These are phyloP conservation scores for Drosophila pallidifrons DNA, from an alignment of 1,140 invertebrate genomes.

Conservation along the genomic window DNA sequence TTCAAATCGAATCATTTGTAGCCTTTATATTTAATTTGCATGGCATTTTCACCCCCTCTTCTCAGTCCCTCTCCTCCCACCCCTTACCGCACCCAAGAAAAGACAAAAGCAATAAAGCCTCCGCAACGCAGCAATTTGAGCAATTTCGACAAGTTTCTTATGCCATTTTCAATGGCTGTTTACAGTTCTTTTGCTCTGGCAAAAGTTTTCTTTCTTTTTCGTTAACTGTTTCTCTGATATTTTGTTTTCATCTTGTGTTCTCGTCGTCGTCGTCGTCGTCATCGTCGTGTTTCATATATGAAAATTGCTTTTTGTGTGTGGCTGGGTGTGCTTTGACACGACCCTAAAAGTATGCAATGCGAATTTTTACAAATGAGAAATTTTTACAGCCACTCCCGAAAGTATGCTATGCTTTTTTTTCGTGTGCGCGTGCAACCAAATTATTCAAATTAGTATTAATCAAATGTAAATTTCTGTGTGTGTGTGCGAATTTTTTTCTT, in stretches of 20 bases:
- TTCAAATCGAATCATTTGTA: slow-evolving; percentile 73
- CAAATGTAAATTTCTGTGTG: no score
- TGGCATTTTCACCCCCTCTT: slow-evolving; percentile 45
- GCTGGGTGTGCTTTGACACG: neutral
- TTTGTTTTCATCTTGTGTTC: neutral
- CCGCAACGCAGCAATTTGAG: slow-evolving; percentile 13
- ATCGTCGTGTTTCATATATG: neutral
- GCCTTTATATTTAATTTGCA: slow-evolving; percentile 79
- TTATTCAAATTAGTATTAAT: no score
- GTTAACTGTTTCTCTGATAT: neutral
- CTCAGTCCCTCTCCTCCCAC: neutral
- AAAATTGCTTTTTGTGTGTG: neutral
- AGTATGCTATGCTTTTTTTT: neutral
- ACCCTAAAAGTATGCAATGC: slow-evolving; percentile 1
- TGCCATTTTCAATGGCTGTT: slow-evolving; percentile 12
- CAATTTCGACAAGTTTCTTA: slow-evolving; percentile 31
- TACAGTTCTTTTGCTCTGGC: slow-evolving; percentile 4
- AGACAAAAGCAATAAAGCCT: slow-evolving; percentile 6
- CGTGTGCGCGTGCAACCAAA: no score
- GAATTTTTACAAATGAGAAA: slow-evolving; percentile 7
- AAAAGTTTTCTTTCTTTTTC: slow-evolving; percentile 4
- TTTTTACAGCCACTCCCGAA: neutral
- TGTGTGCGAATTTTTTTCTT: neutral
- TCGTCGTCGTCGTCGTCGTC: neutral
- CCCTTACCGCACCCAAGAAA: neutral